These are phyloP conservation scores for Scalopus aquaticus DNA, from an alignment of 2,113 vertebrate species.

Conservation along the genomic window DNA sequence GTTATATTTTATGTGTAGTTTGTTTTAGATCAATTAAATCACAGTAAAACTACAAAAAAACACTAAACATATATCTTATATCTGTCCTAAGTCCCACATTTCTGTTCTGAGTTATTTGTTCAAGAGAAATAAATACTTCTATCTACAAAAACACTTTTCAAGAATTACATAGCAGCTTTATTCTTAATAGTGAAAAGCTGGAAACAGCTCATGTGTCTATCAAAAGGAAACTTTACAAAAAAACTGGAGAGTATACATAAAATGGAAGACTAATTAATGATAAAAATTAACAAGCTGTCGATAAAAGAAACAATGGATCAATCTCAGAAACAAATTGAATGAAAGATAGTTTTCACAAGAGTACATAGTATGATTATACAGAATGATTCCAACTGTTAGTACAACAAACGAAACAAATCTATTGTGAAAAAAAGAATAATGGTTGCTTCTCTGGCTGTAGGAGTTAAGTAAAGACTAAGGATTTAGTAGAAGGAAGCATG, in stretches of 20 bases:
- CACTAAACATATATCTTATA: neutral
- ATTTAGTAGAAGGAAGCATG: neutral
- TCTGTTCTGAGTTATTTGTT: neutral
- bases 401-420: neutral
- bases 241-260: neutral
- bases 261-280: neutral
- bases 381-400: neutral
- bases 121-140: neutral
- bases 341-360: neutral
- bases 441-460: neutral
- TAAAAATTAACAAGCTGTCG: neutral
- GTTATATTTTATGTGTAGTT: neutral
- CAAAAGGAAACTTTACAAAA: neutral
- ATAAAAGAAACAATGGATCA: neutral
- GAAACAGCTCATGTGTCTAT: neutral
- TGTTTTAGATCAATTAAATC: neutral
- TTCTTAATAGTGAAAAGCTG: neutral
- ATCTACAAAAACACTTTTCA: neutral
- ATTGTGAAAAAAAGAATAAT: neutral
- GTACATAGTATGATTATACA: neutral
- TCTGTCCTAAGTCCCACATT: neutral
- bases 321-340: neutral
- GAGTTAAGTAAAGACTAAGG: neutral
- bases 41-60: neutral
- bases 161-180: neutral